phyloP scores from a whole-genome alignment of 2,888 invertebrate genomes.

The Plemyria rubiginata region DNA sequence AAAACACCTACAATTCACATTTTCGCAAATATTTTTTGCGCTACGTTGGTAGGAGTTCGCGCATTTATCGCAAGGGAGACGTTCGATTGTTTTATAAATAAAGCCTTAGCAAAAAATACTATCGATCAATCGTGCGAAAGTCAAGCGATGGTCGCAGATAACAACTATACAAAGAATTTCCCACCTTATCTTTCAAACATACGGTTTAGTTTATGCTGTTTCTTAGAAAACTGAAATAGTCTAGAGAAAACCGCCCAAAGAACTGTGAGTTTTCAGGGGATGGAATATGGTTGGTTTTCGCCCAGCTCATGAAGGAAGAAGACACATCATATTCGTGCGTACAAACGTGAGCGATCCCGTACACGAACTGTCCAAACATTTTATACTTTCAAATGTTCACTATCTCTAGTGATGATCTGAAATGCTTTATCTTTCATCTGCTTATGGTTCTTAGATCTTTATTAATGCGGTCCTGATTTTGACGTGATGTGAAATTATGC shows the following conservation, averaged over 20 bases:
- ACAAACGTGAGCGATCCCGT: slow-evolving; percentile 81
- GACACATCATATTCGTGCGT: slow-evolving; percentile 77
- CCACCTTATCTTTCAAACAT: slow-evolving; percentile 41
- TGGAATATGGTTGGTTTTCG: slow-evolving; percentile 47
- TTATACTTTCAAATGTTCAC: slow-evolving; percentile 83
- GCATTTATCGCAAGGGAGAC: slow-evolving; percentile 75
- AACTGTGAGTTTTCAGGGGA: slow-evolving; percentile 51
- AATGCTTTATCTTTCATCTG: slow-evolving; percentile 76
- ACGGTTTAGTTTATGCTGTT: slow-evolving; percentile 43
- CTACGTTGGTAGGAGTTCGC: slow-evolving; percentile 70
- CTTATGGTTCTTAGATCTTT: slow-evolving; percentile 82
- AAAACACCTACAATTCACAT: slow-evolving; percentile 29
- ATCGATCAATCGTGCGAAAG: slow-evolving; percentile 85
- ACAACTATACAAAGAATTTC: slow-evolving; percentile 46
- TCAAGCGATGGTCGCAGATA: slow-evolving; percentile 75
- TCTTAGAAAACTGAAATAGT: slow-evolving; percentile 43
- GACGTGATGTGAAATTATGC: slow-evolving; percentile 76
- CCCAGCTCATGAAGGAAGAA: slow-evolving; percentile 41
- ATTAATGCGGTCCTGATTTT: slow-evolving; percentile 75
- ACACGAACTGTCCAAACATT: slow-evolving; percentile 83
- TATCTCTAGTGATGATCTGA: slow-evolving; percentile 83
- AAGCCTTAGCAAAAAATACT: slow-evolving; percentile 82
- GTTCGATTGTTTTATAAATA: slow-evolving; percentile 85
- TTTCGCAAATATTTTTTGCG: slow-evolving; percentile 51
- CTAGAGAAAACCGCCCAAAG: slow-evolving; percentile 36